Conservation (phyloP, 2,113 vertebrate species). For the Proterorhinus semilunaris region DNA sequence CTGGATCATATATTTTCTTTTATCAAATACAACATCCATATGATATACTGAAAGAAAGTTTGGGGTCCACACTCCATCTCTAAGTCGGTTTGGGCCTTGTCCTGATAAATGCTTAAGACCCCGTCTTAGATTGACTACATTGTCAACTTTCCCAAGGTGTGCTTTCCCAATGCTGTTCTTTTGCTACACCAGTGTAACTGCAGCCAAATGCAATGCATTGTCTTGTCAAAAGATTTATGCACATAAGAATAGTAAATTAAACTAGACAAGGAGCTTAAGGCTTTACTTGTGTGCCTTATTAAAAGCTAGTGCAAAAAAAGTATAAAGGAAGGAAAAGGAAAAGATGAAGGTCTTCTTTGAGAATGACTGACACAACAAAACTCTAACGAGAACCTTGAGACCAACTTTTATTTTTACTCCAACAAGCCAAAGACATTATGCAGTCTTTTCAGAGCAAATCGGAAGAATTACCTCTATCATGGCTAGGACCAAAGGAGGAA, state of each 20-base stretch:
- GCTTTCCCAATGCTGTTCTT: not conserved
- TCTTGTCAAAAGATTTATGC: not conserved
- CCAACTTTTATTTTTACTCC: slow-evolving; percentile 53
- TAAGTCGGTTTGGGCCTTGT: too few species aligned
- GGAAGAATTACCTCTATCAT: slow-evolving; percentile 52
- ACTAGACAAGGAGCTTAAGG: slow-evolving; percentile 3
- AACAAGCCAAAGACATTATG: slow-evolving; percentile 59
- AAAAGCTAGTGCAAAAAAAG: slow-evolving; percentile 29
- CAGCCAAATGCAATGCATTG: not conserved
- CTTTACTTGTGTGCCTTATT: slow-evolving; percentile 15
- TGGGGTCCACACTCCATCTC: too few species aligned
- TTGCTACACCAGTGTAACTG: too few species aligned
- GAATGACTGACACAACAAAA: slow-evolving; percentile 57
- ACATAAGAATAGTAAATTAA: not conserved
- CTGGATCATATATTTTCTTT: too few species aligned
- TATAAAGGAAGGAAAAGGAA: slow-evolving; percentile 27
- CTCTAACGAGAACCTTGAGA: slow-evolving; percentile 58
- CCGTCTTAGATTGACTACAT: not conserved
- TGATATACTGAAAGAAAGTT: too few species aligned
- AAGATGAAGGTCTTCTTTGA: slow-evolving; percentile 57
- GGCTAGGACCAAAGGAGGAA: slow-evolving; percentile 66
- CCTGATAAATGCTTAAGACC: too few species aligned
- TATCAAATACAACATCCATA: too few species aligned
- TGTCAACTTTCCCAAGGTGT: not conserved
- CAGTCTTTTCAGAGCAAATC: slow-evolving; percentile 62